phyloP scores from a whole-genome alignment of 2,888 invertebrate species.

The Smittia sp. region DNA sequence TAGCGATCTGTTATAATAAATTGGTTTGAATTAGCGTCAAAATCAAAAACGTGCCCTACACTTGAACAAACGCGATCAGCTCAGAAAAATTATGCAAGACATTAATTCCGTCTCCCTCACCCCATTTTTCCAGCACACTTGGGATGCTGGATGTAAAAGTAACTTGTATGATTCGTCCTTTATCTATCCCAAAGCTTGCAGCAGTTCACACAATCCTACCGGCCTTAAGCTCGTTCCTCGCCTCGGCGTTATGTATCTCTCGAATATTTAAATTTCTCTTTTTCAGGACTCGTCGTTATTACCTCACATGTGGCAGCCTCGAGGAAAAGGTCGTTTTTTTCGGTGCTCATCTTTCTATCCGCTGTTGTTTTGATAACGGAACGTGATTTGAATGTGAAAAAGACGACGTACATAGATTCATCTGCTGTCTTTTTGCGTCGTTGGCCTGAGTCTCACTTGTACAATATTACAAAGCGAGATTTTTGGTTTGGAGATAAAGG shows the following conservation, averaged over 20 bases:
- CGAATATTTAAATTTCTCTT: conserved; percentile 13
- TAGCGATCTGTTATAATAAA: conserved; percentile 13
- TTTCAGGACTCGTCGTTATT: not conserved
- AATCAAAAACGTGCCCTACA: not conserved
- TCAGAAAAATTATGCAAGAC: not conserved
- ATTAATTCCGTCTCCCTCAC: not conserved
- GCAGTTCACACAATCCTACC: not conserved
- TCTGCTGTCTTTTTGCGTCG: not conserved
- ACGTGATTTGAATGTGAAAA: conserved; percentile 22
- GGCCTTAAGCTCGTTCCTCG: conserved; percentile 3
- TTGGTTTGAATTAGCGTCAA: conserved; percentile 12
- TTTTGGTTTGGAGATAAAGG: conserved; percentile 19
- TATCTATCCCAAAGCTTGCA: conserved; percentile 19
- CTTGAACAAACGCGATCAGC: not conserved
- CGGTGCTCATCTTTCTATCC: conserved; percentile 21
- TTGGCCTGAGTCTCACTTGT: not conserved
- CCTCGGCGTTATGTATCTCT: not conserved
- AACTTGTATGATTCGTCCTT: conserved; percentile 11
- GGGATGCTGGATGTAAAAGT: not conserved
- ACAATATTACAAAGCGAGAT: conserved; percentile 2
- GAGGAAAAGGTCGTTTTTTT: not conserved
- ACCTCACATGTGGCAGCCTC: conserved; percentile 13
- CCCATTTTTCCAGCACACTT: not conserved
- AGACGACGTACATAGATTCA: conserved; percentile 15
- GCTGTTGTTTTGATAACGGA: conserved; percentile 29